Conservation (phyloP, 30 jellyfish, hydroid and myxozoan species). For the Hydractinia symbiolongicarpus region DNA sequence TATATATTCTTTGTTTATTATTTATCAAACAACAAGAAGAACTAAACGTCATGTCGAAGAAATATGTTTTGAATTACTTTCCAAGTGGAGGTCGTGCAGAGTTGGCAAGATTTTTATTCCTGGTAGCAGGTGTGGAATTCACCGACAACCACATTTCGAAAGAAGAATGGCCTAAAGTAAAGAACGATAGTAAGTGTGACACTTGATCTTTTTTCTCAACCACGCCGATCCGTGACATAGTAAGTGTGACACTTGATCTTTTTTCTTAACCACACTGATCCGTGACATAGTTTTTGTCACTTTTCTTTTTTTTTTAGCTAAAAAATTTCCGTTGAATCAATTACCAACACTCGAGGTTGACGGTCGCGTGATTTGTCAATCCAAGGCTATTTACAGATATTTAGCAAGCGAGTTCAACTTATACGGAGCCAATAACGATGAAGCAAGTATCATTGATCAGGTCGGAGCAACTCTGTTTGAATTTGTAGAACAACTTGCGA, state of each 20-base stretch:
- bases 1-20: no score
- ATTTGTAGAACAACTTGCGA: neutral
- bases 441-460: slow-evolving; percentile 11
- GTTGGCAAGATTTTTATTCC: slow-evolving; percentile 7
- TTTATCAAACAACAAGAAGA: no score
- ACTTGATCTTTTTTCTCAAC: no score
- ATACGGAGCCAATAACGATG: neutral
- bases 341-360: slow-evolving; percentile 32
- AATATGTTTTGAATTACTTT: slow-evolving; percentile 15
- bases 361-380: slow-evolving; percentile 17
- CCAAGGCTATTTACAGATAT: slow-evolving; percentile 26
- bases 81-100: slow-evolving; percentile 23
- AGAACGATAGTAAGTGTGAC: slow-evolving; percentile 12
- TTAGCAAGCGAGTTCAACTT: slow-evolving; percentile 24
- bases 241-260: neutral
- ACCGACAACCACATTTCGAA: slow-evolving; percentile 3
- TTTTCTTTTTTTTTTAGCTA: neutral
- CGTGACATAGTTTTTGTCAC: no score
- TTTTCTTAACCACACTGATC: no score
- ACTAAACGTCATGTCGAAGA: slow-evolving; percentile 4
- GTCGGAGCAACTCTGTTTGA: slow-evolving; percentile 11
- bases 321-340: slow-evolving; percentile 22
- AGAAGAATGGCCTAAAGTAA: slow-evolving; percentile 8
- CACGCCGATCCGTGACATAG: neutral
- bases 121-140: slow-evolving; percentile 22